Percentiles rank a stretch among this genome's conserved stretches.
Conservation (phyloP, 2,888 invertebrate species). For the Esperia sulphurella region DNA sequence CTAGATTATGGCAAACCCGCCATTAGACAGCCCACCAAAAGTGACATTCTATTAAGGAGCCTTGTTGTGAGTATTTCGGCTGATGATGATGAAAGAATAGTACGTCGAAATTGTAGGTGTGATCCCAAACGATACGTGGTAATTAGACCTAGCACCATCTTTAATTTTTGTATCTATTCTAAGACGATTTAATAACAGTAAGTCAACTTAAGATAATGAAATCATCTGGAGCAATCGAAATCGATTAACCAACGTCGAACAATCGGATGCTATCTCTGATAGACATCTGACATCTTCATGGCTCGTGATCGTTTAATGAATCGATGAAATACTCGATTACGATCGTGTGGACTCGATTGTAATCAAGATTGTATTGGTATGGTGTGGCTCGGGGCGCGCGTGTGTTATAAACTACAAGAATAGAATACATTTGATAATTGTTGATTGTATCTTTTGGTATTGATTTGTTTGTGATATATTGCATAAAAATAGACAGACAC, state of each 20-base stretch:
- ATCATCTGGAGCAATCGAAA: conserved; percentile 3
- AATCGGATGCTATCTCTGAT: conserved; percentile 3
- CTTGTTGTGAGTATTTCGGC: too few relatives aligned
- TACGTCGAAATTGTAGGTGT: too few relatives aligned
- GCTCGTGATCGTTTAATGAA: background rate
- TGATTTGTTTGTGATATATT: background rate
- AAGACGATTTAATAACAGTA: background rate
- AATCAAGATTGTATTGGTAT: too few relatives aligned
- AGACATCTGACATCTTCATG: conserved; percentile 7
- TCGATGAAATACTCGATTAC: background rate
- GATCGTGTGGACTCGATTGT: background rate
- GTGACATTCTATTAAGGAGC: too few relatives aligned
- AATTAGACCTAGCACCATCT: too few relatives aligned
- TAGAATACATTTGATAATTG: background rate
- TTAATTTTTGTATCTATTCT: too few relatives aligned
- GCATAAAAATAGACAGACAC: background rate
- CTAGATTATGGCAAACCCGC: too few relatives aligned
- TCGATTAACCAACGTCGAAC: conserved; percentile 9
- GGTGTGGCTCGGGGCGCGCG: too few relatives aligned
- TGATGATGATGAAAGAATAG: too few relatives aligned
- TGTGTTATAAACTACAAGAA: background rate
- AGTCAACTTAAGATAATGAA: background rate
- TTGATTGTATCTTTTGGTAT: background rate
- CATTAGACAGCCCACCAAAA: too few relatives aligned
- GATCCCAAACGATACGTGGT: too few relatives aligned